phyloP scores from a whole-genome alignment of 2,113 vertebrate species.

The Eudyptes chrysolophus region DNA sequence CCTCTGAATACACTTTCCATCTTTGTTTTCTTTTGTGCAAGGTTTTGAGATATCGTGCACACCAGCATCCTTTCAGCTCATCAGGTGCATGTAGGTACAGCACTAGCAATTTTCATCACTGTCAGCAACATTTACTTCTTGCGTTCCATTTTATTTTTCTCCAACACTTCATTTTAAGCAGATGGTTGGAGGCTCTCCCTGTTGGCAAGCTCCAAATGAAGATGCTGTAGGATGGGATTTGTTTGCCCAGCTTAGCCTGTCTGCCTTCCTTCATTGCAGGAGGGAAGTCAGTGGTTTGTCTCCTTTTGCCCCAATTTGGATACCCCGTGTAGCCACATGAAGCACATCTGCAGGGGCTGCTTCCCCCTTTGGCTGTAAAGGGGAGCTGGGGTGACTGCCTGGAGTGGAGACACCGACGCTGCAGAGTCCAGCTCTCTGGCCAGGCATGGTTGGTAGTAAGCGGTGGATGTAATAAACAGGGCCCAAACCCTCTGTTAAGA shows the following conservation, averaged over 20 bases:
- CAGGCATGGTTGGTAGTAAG: background rate
- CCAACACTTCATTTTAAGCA: background rate
- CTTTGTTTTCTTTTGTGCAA: background rate
- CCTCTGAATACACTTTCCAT: background rate
- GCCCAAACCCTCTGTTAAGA: background rate
- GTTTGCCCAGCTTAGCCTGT: background rate
- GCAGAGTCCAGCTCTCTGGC: background rate
- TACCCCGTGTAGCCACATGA: fast-evolving
- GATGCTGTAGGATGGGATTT: background rate
- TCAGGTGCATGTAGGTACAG: background rate
- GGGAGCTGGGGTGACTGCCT: background rate
- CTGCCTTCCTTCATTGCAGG: background rate
- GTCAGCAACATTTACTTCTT: background rate
- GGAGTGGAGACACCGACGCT: background rate
- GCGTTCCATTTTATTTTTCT: background rate
- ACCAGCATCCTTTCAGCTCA: background rate
- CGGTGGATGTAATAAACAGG: background rate
- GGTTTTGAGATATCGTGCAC: background rate
- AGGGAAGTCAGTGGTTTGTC: background rate
- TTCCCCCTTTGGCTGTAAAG: background rate
- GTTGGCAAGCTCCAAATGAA: background rate
- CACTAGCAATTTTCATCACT: background rate
- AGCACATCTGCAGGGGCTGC: background rate
- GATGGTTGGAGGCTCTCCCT: background rate
- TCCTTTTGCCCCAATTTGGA: background rate